A percentile compares a stretch with the other conserved stretches of the same genome.
These are phyloP conservation scores for Triplophysa bombifrons DNA, from an alignment of 2,797 vertebrate species.

Conservation along the genomic window DNA sequence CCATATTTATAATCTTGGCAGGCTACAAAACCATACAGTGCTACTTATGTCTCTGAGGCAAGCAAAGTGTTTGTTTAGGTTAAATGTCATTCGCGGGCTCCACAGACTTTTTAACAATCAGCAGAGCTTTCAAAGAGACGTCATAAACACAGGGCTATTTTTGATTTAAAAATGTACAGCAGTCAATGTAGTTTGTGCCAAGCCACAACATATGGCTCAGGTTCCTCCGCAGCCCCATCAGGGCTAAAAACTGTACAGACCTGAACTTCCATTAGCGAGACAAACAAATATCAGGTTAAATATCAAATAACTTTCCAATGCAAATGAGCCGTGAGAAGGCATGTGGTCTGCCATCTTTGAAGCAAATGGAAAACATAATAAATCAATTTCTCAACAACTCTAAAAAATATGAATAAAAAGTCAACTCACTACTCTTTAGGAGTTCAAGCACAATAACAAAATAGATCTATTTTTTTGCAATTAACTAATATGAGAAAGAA, in stretches of 20 bases:
- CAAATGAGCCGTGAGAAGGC: conserved; percentile 13
- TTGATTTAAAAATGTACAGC: conserved; percentile 17
- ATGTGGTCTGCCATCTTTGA: background rate
- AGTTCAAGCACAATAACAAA: background rate
- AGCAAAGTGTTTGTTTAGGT: conserved; percentile 3
- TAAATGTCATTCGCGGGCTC: background rate
- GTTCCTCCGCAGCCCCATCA: conserved; percentile 50
- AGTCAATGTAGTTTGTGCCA: conserved; percentile 21
- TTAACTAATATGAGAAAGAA: conserved; percentile 10
- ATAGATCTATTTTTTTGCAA: background rate
- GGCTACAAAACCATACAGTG: background rate
- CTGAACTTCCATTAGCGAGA: conserved; percentile 41
- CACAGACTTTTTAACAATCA: conserved; percentile 25
- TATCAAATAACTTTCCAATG: conserved; percentile 35
- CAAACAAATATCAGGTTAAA: conserved; percentile 11
- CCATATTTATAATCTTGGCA: background rate
- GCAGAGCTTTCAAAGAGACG: conserved; percentile 13
- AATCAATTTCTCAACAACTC: background rate
- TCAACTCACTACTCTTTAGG: too few species aligned
- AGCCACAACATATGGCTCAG: conserved; percentile 64
- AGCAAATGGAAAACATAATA: conserved; percentile 19
- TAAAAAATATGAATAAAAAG: background rate
- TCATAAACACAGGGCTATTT: conserved; percentile 49
- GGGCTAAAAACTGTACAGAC: conserved; percentile 64
- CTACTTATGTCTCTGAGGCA: background rate